Evolutionary conservation across 2,888 invertebrate genomes (phyloP).

Genomic region (Drosophila subsilvestris): DNA sequence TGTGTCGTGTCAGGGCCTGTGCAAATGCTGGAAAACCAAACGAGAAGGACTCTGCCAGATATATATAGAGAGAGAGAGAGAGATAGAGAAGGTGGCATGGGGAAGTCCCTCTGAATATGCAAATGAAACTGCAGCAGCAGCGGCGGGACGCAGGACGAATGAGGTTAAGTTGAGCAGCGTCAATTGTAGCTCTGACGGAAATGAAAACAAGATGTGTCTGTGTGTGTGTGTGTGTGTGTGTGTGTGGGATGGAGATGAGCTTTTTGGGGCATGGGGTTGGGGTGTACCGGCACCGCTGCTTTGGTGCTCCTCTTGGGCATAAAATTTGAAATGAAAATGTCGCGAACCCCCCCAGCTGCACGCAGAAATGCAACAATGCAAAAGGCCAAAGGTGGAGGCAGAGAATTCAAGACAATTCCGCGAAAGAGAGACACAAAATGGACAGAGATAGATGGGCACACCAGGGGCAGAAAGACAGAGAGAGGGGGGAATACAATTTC

Average conservation of each 20-base stretch:
- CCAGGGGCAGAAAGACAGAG: neutral
- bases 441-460: conserved; percentile 1
- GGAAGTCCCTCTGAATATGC: conserved; percentile 61
- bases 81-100: neutral
- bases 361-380: conserved; percentile 67
- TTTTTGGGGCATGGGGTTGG: conserved; percentile 19
- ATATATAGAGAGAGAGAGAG: conserved; percentile 17
- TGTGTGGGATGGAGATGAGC: conserved; percentile 14
- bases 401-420: conserved; percentile 10
- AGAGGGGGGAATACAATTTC: neutral
- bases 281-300: conserved; percentile 62
- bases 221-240: conserved; percentile 6
- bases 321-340: conserved; percentile 80
- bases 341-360: conserved; percentile 44
- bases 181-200: conserved; percentile 79
- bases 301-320: conserved; percentile 70
- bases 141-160: conserved; percentile 55
- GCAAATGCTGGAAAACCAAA: conserved; percentile 58
- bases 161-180: conserved; percentile 79
- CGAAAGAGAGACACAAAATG: conserved; percentile 4
- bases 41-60: conserved; percentile 45
- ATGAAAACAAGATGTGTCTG: conserved; percentile 75
- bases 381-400: conserved; percentile 40
- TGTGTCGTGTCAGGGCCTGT: conserved; percentile 70
- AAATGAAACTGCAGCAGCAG: conserved; percentile 67